Base-by-base conservation (phyloP, 2,113 vertebrate genomes). In the Benitochromis conjunctus region DNA sequence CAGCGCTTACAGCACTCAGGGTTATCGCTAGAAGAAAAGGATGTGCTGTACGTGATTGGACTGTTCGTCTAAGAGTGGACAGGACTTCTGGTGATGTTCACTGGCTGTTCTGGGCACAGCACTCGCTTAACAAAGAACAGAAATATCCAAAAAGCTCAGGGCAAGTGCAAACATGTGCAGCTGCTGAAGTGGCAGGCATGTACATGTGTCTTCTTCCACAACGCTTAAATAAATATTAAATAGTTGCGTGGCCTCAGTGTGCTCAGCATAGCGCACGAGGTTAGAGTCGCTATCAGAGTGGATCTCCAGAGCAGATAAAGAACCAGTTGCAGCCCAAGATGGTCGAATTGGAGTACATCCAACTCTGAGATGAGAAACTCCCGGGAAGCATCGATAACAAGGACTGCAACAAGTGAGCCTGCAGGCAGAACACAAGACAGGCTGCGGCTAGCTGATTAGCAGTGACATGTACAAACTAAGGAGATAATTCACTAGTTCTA, bases 251-350 rank as follows among this genome's bases (percentile, higher is more conserved):
- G 21, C 38, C 41, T 71, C 14, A 6, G 41, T 26, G 64, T 43
- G 64, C 64, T 46, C 21, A 1, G 2, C 21, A 46, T 46, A 16
- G 38, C 38, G 0, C 38, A 9, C 13, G 46, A 46, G 21, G 38
- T 46, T 24, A 24, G 38, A 43, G 0, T 43, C 6, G 12, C 21
- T 26, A 71, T 71, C 13, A 9, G 43, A 46, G 2, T 2, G 13
- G 38, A 18, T 46, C 38, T 26, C 66, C 38, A 71, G 2, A 26
- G 5, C 21, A 46, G 13, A 71, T 46, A 26, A 71, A 46, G 64
- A 46, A 46, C 21, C 38, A 9, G 64, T 24, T 69, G 64, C 38
- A 69, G 0, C 8, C 64, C 5, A 0, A 0, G 66, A 26, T 46
- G 0, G 21, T 4, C 5, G 13, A 69, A 1, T 43, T 43, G 38